These are phyloP conservation scores for Bombus pascuorum DNA, from an alignment of 1,140 invertebrate genomes.

Conservation along the genomic window DNA sequence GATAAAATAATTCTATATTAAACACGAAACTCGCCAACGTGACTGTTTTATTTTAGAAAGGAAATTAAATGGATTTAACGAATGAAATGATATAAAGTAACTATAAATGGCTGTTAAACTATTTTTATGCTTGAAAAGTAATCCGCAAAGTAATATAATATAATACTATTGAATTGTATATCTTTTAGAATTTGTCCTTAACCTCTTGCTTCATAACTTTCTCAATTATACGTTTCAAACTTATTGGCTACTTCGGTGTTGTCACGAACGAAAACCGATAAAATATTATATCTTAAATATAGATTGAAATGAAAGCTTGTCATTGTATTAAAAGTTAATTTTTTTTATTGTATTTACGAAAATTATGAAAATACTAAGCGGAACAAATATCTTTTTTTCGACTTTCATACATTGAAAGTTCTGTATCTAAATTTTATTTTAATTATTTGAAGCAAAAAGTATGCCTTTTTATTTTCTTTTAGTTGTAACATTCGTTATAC, in stretches of 20 bases:
- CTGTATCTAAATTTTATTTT: no score
- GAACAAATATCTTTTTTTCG: no score
- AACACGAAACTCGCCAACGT: background rate
- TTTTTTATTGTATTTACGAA: no score
- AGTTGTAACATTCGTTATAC: no score
- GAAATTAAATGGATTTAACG: background rate
- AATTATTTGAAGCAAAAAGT: no score
- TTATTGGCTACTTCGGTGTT: background rate
- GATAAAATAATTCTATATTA: background rate
- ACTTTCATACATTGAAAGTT: no score
- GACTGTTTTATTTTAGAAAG: background rate
- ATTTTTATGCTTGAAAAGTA: background rate
- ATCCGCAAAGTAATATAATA: background rate
- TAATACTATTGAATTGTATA: background rate
- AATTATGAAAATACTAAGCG: background rate
- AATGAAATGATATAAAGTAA: rapidly evolving
- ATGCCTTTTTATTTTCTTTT: no score
- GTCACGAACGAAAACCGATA: background rate
- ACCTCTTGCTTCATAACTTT: background rate
- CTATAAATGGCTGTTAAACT: background rate
- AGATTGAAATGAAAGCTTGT: background rate
- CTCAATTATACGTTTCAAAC: background rate
- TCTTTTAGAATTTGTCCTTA: background rate
- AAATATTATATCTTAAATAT: background rate
- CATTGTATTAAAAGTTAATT: background rate